Conservation (phyloP, 2,888 invertebrate genomes). For the Athalia circularis region DNA sequence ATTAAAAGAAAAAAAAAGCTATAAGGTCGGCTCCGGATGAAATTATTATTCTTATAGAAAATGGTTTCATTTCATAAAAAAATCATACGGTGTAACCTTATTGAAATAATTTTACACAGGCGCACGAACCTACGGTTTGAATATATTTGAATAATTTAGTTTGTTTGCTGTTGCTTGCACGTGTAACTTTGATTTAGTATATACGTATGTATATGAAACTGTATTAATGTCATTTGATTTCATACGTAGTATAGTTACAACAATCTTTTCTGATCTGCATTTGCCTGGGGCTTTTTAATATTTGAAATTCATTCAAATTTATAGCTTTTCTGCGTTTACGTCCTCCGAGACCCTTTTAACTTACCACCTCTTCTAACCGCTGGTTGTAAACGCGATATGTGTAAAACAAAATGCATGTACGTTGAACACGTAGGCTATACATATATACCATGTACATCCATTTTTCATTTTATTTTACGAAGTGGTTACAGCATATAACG, state of each 20-base stretch:
- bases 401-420: not conserved
- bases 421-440: too few species aligned
- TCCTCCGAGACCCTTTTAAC: constrained; percentile 34
- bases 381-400: not conserved
- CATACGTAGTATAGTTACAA: not conserved
- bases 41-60: not conserved
- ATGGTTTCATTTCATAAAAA: not conserved
- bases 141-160: constrained; percentile 42
- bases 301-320: constrained; percentile 41
- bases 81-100: constrained; percentile 24
- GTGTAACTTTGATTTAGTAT: constrained; percentile 11
- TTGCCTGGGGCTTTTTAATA: constrained; percentile 26
- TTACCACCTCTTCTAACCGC: not conserved
- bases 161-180: not conserved
- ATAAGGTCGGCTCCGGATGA: not conserved
- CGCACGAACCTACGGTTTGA: constrained; percentile 28
- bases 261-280: constrained; percentile 31
- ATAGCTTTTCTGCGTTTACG: not conserved
- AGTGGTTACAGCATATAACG: too few species aligned
- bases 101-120: constrained; percentile 36
- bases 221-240: constrained; percentile 26
- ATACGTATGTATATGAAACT: not conserved
- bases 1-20: not conserved
- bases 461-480: too few species aligned
- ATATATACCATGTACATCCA: too few species aligned